A percentile compares a stretch with the other conserved stretches of the same genome.
These are phyloP conservation scores for Dicyrtoma fusca DNA, from an alignment of 2,888 invertebrate species.

Conservation along the genomic window DNA sequence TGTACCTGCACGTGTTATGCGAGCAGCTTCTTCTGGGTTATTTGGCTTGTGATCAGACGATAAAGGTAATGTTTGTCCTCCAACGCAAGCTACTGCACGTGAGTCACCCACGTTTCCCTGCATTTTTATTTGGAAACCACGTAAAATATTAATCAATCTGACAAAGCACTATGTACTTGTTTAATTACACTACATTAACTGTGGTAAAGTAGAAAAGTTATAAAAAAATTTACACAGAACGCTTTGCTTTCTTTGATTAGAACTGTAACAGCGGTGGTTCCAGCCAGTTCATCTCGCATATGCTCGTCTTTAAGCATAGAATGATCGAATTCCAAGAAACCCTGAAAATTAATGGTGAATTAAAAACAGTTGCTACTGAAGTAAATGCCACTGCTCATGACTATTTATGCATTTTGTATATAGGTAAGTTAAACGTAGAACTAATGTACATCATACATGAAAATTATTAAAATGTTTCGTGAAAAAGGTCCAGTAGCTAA, in stretches of 20 bases:
- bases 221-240: conserved; percentile 73
- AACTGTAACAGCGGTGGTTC: conserved; percentile 88
- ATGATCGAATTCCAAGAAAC: conserved; percentile 88
- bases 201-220: too few species aligned
- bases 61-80: conserved; percentile 73
- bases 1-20: conserved; percentile 78
- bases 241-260: conserved; percentile 81
- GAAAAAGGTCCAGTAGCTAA: too few species aligned
- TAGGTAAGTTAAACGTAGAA: too few species aligned
- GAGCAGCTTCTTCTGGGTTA: conserved; percentile 79
- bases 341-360: conserved; percentile 62
- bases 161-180: not conserved
- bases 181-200: not conserved
- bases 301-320: conserved; percentile 88
- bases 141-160: not conserved
- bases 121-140: not conserved
- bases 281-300: conserved; percentile 89
- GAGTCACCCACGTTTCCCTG: conserved; percentile 96
- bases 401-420: too few species aligned
- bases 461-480: too few species aligned
- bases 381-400: too few species aligned
- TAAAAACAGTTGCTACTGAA: not conserved
- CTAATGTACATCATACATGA: too few species aligned
- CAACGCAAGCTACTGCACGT: conserved; percentile 85
- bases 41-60: conserved; percentile 97